Evolutionary conservation across 1,140 invertebrate genomes (phyloP).

Genomic region (Heliconius congener): DNA sequence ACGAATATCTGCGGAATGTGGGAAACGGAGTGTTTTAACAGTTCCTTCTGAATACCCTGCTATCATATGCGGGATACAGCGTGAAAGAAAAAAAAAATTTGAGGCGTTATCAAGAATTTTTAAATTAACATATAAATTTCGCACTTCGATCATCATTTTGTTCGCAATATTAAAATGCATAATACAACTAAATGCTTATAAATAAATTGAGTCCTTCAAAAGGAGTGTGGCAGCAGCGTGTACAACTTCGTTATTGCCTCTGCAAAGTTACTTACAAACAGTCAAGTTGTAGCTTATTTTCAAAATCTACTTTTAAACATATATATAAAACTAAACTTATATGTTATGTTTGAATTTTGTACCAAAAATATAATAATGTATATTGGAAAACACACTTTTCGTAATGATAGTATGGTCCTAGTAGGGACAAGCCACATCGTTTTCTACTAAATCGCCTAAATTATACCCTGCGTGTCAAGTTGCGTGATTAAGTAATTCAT

Average conservation of each 20-base stretch:
- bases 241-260: slow-evolving; percentile 10
- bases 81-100: background rate
- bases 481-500: too few species aligned
- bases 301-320: slow-evolving; percentile 1
- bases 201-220: background rate
- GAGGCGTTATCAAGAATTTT: too few species aligned
- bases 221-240: background rate
- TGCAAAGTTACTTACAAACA: slow-evolving; percentile 2
- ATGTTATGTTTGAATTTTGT: background rate
- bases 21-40: background rate
- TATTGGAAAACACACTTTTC: too few species aligned
- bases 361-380: background rate
- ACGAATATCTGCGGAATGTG: background rate
- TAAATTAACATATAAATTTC: background rate
- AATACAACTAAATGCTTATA: background rate
- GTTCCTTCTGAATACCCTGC: background rate
- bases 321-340: background rate
- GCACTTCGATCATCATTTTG: background rate
- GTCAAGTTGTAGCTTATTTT: slow-evolving; percentile 3
- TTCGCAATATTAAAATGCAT: background rate
- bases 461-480: too few species aligned
- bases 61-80: background rate
- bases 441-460: too few species aligned
- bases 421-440: too few species aligned
- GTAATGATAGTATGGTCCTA: too few species aligned